Percentiles rank a stretch among this genome's conserved stretches.
These are phyloP conservation scores for Nyctereutes procyonoides DNA, from an alignment of 2,113 vertebrate genomes.

Conservation along the genomic window DNA sequence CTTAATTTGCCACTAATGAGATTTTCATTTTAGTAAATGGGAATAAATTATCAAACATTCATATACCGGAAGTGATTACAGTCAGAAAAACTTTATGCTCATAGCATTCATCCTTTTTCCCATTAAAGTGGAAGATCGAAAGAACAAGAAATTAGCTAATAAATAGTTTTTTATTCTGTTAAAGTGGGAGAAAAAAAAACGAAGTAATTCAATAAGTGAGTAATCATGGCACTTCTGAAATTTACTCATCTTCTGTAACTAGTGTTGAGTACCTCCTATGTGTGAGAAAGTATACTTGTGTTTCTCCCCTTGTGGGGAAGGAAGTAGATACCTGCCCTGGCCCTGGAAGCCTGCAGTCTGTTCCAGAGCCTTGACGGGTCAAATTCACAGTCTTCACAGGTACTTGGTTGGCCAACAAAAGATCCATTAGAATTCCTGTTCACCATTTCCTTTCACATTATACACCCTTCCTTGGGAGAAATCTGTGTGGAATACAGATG, in stretches of 20 bases:
- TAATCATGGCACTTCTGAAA: not conserved
- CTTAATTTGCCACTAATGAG: not conserved
- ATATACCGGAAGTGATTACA: not conserved
- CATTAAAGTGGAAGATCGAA: not conserved
- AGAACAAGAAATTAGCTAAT: not conserved
- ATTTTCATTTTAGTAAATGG: not conserved
- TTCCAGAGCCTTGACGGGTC: not conserved
- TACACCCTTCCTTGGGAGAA: not conserved
- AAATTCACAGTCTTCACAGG: not conserved
- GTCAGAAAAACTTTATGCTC: not conserved
- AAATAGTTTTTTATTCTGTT: not conserved
- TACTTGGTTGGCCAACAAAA: not conserved
- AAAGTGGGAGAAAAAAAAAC: not conserved
- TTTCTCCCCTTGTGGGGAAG: not conserved
- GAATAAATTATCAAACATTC: not conserved
- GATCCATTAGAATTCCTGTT: not conserved
- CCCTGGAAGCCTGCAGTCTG: not conserved
- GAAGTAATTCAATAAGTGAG: not conserved
- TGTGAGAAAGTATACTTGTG: not conserved
- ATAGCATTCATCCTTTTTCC: not conserved
- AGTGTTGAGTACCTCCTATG: not conserved
- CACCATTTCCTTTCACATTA: not conserved
- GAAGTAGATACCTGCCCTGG: rapidly evolving
- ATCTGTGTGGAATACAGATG: not conserved
- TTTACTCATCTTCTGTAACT: not conserved